Conservation (phyloP, 2,797 vertebrate species). For the Cyprinella venusta region DNA sequence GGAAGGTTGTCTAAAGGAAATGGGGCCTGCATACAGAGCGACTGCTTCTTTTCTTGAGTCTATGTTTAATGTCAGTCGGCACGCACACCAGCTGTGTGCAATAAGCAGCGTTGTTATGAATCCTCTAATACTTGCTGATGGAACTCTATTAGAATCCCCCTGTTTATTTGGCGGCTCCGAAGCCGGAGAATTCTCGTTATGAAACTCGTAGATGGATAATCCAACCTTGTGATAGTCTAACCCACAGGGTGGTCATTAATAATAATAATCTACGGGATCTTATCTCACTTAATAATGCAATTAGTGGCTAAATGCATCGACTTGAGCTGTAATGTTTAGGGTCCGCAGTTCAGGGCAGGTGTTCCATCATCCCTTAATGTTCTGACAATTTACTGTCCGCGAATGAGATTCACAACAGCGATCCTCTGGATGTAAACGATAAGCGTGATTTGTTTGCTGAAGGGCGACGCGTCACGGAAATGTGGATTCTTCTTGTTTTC, state of each 20-base stretch:
- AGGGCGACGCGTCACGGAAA: slow-evolving; percentile 26
- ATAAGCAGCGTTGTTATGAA: slow-evolving; percentile 58
- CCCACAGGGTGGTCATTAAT: slow-evolving; percentile 52
- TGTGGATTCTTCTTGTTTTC: slow-evolving; percentile 40
- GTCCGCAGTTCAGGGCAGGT: slow-evolving; percentile 37
- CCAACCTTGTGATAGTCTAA: slow-evolving; percentile 32
- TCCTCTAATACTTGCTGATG: slow-evolving; percentile 57
- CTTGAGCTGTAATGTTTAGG: slow-evolving; percentile 49
- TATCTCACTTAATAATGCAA: slow-evolving; percentile 55
- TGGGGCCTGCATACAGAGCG: slow-evolving; percentile 32
- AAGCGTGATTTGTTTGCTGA: slow-evolving; percentile 40
- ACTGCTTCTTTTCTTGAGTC: slow-evolving; percentile 45
- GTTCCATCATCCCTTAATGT: slow-evolving; percentile 42
- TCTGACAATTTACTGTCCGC: slow-evolving; percentile 35
- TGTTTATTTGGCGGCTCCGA: slow-evolving; percentile 51
- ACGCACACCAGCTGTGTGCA: slow-evolving; percentile 55
- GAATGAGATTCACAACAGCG: slow-evolving; percentile 29
- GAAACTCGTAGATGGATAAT: slow-evolving; percentile 58
- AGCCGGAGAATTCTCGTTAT: slow-evolving; percentile 52
- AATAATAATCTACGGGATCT: slow-evolving; percentile 52
- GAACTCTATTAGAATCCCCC: slow-evolving; percentile 53
- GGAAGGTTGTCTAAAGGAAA: slow-evolving; percentile 44
- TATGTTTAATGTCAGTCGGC: slow-evolving; percentile 61
- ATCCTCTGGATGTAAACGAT: slow-evolving; percentile 31
- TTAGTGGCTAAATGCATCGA: slow-evolving; percentile 43